Evolutionary conservation across 2,797 vertebrate genomes (phyloP).

Genomic region (Hippopotamyrus pictus): DNA sequence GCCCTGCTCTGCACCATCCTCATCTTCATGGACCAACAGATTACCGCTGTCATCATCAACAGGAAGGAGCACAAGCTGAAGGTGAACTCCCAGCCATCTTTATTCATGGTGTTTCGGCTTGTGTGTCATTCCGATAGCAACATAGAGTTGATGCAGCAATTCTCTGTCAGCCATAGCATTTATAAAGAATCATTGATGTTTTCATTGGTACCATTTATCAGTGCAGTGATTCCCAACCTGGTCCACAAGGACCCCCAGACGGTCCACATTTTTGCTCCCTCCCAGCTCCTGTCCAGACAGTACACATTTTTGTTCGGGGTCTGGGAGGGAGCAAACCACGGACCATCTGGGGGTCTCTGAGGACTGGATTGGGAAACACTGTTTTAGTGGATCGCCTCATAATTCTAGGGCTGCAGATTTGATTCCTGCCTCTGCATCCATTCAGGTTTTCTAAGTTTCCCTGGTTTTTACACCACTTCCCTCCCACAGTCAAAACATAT

Average conservation of each 20-base stretch:
- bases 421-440: not conserved
- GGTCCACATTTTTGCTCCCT: not conserved
- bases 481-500: not conserved
- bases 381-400: not conserved
- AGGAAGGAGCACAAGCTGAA: slow-evolving; percentile 98
- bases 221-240: not conserved
- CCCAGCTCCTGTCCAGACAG: not conserved
- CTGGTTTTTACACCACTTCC: not conserved
- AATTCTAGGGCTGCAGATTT: not conserved
- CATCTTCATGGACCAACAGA: slow-evolving; percentile 99
- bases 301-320: not conserved
- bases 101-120: not conserved
- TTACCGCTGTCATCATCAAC: slow-evolving; percentile 98
- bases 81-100: slow-evolving; percentile 51
- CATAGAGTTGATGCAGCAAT: not conserved
- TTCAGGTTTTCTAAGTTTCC: not conserved
- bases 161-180: not conserved
- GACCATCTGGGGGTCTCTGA: not conserved
- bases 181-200: not conserved
- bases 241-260: not conserved
- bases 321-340: not conserved
- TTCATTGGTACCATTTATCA: not conserved
- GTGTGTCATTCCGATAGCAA: not conserved
- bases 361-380: not conserved
- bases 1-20: slow-evolving; percentile 96